These are phyloP conservation scores for Sylvia atricapilla DNA, from an alignment of 2,113 vertebrate genomes.

Conservation along the genomic window DNA sequence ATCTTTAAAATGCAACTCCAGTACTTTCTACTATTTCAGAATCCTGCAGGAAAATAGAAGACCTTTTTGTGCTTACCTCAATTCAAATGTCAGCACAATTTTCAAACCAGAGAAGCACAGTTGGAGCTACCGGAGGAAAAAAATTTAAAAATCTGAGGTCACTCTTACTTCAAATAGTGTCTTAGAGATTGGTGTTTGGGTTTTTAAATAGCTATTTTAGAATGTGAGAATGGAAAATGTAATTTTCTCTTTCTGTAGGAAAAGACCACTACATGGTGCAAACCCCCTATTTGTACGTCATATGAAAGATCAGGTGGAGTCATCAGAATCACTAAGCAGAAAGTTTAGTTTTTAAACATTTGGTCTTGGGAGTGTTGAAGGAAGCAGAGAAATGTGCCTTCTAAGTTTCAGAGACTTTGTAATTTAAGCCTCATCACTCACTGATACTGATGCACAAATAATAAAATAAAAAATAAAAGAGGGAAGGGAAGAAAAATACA, in stretches of 20 bases:
- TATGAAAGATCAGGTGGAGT: background rate
- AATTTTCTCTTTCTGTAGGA: background rate
- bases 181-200: background rate
- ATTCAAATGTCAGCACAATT: background rate
- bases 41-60: background rate
- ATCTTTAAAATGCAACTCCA: background rate
- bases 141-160: background rate
- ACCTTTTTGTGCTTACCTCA: background rate
- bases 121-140: background rate
- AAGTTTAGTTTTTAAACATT: background rate
- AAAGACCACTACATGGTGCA: background rate
- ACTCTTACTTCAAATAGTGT: background rate
- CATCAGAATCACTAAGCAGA: background rate
- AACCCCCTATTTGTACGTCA: background rate
- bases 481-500: accelerated
- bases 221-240: background rate
- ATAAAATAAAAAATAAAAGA: background rate
- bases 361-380: background rate
- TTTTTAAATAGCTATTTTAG: background rate
- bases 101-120: background rate
- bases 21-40: background rate
- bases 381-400: background rate
- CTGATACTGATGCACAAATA: background rate
- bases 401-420: background rate
- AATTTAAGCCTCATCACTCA: background rate